Percentiles rank a stretch among this genome's conserved stretches.
phyloP scores from a whole-genome alignment of 2,888 invertebrate species.

The Agrotis ipsilon region DNA sequence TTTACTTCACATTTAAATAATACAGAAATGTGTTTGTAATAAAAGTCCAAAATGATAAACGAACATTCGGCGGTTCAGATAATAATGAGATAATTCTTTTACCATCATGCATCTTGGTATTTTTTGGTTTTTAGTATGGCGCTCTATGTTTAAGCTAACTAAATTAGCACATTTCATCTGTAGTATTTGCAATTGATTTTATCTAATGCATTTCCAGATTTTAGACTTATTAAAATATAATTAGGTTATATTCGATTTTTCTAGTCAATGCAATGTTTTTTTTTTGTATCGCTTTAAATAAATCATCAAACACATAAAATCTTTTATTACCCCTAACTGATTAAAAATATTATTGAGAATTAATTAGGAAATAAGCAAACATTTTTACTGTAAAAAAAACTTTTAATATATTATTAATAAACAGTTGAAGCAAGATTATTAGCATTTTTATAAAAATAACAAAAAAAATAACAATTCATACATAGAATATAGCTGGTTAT shows the following conservation, averaged over 20 bases:
- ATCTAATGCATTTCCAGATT: slow-evolving; percentile 73
- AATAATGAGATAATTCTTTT: not conserved
- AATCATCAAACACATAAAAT: slow-evolving; percentile 76
- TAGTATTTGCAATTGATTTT: slow-evolving; percentile 57
- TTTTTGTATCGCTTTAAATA: slow-evolving; percentile 88
- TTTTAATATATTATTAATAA: slow-evolving; percentile 53
- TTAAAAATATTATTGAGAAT: slow-evolving; percentile 1
- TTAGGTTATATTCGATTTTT: slow-evolving; percentile 82
- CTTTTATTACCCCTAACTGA: slow-evolving; percentile 41
- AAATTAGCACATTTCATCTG: slow-evolving; percentile 45
- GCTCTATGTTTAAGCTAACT: slow-evolving; percentile 39
- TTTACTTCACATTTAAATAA: slow-evolving; percentile 20
- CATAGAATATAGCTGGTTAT: slow-evolving; percentile 28
- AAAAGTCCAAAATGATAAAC: slow-evolving; percentile 19
- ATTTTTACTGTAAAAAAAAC: slow-evolving; percentile 21
- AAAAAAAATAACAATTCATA: slow-evolving; percentile 47
- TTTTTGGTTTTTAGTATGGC: slow-evolving; percentile 33
- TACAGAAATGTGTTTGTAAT: slow-evolving; percentile 24
- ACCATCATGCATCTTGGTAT: not conserved
- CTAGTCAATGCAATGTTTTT: slow-evolving; percentile 88
- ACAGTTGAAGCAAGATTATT: slow-evolving; percentile 45
- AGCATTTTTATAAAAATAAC: slow-evolving; percentile 50
- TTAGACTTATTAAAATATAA: slow-evolving; percentile 70
- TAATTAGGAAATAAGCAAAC: slow-evolving; percentile 8
- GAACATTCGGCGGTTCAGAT: not conserved